Conservation (phyloP, 1,140 invertebrate species). For the Teleogryllus occipitalis region DNA sequence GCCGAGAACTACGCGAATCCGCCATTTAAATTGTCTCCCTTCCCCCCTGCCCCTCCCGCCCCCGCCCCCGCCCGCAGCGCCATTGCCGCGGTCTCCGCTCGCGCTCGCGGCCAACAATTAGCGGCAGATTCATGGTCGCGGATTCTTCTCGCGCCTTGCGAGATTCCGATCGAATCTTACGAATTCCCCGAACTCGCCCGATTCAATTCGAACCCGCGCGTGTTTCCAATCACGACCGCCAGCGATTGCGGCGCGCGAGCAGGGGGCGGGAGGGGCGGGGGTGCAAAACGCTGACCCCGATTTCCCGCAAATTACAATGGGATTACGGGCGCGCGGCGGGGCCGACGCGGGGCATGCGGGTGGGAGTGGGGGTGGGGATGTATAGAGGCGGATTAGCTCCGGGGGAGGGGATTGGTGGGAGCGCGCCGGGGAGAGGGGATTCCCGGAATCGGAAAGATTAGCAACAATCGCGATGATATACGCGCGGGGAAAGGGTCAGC, state of each 20-base stretch:
- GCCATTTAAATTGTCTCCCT: background rate
- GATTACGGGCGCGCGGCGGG: background rate
- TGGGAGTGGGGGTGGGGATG: background rate
- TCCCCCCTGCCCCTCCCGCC: too few relatives aligned
- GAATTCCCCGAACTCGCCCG: background rate
- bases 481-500: background rate
- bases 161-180: conserved; percentile 1
- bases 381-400: background rate
- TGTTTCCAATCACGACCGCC: background rate
- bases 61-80: background rate
- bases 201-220: background rate
- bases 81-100: background rate
- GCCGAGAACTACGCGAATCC: too few relatives aligned
- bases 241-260: background rate
- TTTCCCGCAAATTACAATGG: background rate
- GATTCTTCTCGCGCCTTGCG: background rate
- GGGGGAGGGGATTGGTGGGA: background rate
- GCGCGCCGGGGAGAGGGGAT: background rate
- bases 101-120: background rate
- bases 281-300: background rate
- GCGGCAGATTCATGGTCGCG: background rate
- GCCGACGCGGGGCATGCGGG: too few relatives aligned
- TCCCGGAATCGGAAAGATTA: background rate
- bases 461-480: conserved; percentile 1
- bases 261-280: background rate